phyloP scores from a whole-genome alignment of 2,888 invertebrate species.

The Dryadula phaetusa region DNA sequence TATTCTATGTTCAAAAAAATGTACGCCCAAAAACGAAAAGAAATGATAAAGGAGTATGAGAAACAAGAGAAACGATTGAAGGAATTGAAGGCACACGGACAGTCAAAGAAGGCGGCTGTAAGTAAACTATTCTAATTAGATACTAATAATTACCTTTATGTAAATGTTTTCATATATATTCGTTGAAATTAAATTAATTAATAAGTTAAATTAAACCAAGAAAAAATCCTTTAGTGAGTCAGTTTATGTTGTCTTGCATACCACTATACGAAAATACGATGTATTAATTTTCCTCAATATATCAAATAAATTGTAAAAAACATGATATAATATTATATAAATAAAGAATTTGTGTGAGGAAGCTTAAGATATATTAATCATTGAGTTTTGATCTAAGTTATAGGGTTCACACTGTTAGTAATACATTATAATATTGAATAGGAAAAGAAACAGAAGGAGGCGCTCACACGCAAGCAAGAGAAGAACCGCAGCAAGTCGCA shows the following conservation, averaged over 20 bases:
- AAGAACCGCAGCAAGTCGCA: conserved; percentile 93
- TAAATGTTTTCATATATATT: not conserved
- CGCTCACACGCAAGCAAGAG: conserved; percentile 95
- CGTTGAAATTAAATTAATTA: too few species aligned
- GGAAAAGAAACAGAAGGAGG: conserved; percentile 97
- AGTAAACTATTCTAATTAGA: conserved; percentile 49
- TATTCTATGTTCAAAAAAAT: conserved; percentile 99
- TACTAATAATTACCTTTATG: not conserved
- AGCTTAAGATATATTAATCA: too few species aligned
- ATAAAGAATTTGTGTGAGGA: too few species aligned
- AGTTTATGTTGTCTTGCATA: too few species aligned
- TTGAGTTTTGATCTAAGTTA: too few species aligned
- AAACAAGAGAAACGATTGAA: conserved; percentile 98
- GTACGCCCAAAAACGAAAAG: conserved; percentile 97
- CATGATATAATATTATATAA: too few species aligned
- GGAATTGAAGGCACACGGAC: conserved; percentile 96
- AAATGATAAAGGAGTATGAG: conserved; percentile 98
- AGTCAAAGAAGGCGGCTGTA: conserved; percentile 96
- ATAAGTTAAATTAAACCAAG: too few species aligned
- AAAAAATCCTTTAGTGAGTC: too few species aligned
- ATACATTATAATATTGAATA: conserved; percentile 56
- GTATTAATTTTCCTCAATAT: too few species aligned
- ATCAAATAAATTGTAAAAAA: too few species aligned
- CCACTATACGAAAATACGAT: too few species aligned
- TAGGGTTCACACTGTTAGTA: too few species aligned